These are phyloP conservation scores for Alentia gelatinosa DNA, from an alignment of 2,888 invertebrate species.

Conservation along the genomic window DNA sequence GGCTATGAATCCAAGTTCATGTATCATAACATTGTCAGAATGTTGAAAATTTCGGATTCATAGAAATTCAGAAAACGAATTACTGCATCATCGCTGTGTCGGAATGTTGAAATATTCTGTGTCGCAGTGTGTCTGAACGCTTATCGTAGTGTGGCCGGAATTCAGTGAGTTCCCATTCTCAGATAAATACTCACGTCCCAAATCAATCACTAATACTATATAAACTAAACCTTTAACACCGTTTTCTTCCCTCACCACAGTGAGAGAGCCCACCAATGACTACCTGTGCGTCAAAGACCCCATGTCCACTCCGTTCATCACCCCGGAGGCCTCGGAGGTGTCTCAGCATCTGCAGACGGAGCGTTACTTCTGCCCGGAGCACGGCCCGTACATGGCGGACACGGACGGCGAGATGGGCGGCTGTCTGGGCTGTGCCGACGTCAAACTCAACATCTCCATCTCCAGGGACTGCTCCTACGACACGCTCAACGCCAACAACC, in stretches of 20 bases:
- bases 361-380: slow-evolving; percentile 20
- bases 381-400: slow-evolving; percentile 13
- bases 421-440: not conserved
- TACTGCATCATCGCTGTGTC: too few species aligned
- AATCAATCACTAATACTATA: too few species aligned
- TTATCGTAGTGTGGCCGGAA: too few species aligned
- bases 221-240: too few species aligned
- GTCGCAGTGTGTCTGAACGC: too few species aligned
- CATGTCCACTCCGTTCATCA: not conserved
- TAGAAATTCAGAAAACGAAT: too few species aligned
- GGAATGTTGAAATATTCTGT: too few species aligned
- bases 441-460: not conserved
- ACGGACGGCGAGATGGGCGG: not conserved
- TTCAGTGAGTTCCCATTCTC: too few species aligned
- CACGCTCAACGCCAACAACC: not conserved
- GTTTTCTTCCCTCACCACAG: not conserved
- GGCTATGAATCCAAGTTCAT: too few species aligned
- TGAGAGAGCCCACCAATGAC: not conserved
- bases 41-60: too few species aligned
- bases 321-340: not conserved
- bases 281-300: not conserved
- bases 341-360: not conserved
- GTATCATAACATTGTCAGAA: too few species aligned
- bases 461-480: not conserved
- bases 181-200: too few species aligned